Percentiles rank a stretch among this genome's conserved stretches.
Evolutionary conservation across 2,797 vertebrate species (phyloP).

Genomic region (Myotis findleyi): DNA sequence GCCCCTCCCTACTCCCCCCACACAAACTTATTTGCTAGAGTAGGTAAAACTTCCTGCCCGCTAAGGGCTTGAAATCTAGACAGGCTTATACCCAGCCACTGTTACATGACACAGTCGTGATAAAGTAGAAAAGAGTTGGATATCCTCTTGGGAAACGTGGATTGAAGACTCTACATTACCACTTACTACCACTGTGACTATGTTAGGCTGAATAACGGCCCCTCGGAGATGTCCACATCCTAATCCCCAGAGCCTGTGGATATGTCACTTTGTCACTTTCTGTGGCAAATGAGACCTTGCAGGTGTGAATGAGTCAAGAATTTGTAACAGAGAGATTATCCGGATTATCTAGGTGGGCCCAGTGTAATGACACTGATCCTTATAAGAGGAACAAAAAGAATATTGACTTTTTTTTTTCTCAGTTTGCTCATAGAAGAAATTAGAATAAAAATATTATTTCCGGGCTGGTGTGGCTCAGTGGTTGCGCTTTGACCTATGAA

Average conservation of each 20-base stretch:
- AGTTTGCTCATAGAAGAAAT: not conserved
- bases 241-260: not conserved
- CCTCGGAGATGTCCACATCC: accelerated
- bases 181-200: not conserved
- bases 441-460: not conserved
- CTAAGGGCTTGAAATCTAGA: not conserved
- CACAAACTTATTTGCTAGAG: not conserved
- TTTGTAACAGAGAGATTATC: not conserved
- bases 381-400: not conserved
- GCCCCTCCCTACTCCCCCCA: not conserved
- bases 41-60: not conserved
- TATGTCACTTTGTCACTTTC: not conserved
- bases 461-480: too few relatives aligned
- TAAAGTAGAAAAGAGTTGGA: not conserved
- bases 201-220: not conserved
- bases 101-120: not conserved
- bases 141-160: not conserved
- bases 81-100: not conserved
- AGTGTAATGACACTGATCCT: not conserved
- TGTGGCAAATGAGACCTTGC: not conserved
- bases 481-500: too few relatives aligned
- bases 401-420: not conserved
- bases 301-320: not conserved
- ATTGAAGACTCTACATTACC: not conserved
- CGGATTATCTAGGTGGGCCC: not conserved